Base-by-base conservation (phyloP, 92 coral and sea anemone species). In the Metridium senile region DNA sequence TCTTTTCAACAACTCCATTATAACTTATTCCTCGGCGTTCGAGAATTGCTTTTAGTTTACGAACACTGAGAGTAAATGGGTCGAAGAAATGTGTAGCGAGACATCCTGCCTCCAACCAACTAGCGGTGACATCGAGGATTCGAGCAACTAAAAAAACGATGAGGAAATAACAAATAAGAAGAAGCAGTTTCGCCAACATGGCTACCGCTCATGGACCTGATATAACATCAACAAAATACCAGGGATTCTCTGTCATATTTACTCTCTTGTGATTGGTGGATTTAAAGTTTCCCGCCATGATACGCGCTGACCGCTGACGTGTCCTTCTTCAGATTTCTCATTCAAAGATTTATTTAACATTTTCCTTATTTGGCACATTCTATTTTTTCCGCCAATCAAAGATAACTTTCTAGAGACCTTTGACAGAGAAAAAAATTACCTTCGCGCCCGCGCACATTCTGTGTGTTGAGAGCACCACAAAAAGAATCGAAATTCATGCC, bases 21-120 rank as follows among this genome's bases (percentile, higher is more conserved):
- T 96, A 96, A 69, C 99, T 93, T 34, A 96, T 89, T 57, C 99
- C 99, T 82, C 99, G 68, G 72, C 93, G 93, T 74, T 96, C 99
- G 45, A 96, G 88, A 65, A 96, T 87, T 35, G 93, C 82, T 71
- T 96, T 96, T 26, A 96, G 82, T 57, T 90, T 92, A 79, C 89
- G 82, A 10, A 96, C 99, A 69, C 99, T 96, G 61, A 96, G 80
- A n/a, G 99, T 82, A 59, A 96, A 92, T 51, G 99, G 99, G 49
- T 90, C 89, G 49, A 96, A 82, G 30, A 96, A 74, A 84, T 90
- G 99, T 21, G 93, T 78, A 18, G 97, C 99, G 26, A 92, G 75
- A 62, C 99, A 96, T 13, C 99, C 92, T 1, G 97, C 96, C 58
- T 92, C 97, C 13, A 96, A 74, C 99, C 99, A 96, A 46, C 91